Percentiles rank a stretch among this genome's conserved stretches.
Conservation (phyloP, 2,113 vertebrate genomes). For the Callaeas wilsoni region DNA sequence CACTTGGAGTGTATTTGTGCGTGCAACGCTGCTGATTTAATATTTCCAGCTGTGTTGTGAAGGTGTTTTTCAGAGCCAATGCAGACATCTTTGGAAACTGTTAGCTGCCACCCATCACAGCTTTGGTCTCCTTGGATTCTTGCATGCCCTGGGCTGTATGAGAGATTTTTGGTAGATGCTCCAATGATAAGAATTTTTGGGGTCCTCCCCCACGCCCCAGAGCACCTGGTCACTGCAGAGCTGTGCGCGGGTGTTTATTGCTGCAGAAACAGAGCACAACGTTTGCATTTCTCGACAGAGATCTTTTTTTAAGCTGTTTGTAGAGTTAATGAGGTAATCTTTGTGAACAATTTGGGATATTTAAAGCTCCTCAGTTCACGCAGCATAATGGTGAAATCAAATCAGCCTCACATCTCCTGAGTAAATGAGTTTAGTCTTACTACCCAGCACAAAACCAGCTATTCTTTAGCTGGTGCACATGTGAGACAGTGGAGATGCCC, state of each 20-base stretch:
- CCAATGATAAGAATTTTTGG: not conserved
- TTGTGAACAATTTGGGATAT: slow-evolving; percentile 33
- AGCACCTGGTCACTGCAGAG: not conserved
- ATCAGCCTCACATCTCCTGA: not conserved
- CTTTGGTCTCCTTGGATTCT: not conserved
- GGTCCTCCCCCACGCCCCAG: not conserved
- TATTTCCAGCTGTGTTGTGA: not conserved
- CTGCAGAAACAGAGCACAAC: not conserved
- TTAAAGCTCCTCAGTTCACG: slow-evolving; percentile 11
- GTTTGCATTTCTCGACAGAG: slow-evolving; percentile 1
- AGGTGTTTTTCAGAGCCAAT: not conserved
- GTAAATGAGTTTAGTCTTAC: not conserved
- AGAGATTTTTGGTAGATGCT: not conserved
- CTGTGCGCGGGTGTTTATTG: not conserved
- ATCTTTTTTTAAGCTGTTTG: not conserved
- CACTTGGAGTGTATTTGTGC: not conserved
- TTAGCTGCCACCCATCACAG: not conserved
- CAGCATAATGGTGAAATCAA: slow-evolving; percentile 25
- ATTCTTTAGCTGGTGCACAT: not conserved
- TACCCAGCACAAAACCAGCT: not conserved
- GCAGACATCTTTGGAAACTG: not conserved
- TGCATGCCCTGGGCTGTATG: not conserved
- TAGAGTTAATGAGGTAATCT: slow-evolving; percentile 37
- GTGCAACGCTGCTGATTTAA: not conserved
- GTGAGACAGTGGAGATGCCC: not conserved